phyloP scores from a whole-genome alignment of 2,797 vertebrate species.

The Darevskia nairensis region DNA sequence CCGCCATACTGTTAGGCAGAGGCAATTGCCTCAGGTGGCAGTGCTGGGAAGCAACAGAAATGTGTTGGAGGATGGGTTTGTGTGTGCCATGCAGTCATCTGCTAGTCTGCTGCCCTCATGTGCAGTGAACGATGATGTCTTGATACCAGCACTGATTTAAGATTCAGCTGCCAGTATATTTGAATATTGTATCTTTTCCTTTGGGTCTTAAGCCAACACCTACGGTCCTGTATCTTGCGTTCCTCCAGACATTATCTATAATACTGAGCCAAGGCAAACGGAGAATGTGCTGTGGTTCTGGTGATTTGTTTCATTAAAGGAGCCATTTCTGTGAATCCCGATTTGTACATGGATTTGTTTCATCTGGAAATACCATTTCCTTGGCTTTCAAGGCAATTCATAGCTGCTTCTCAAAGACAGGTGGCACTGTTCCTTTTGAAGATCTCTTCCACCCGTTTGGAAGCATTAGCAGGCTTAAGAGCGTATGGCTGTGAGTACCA shows the following conservation, averaged over 20 bases:
- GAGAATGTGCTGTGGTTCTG: background rate
- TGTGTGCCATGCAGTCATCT: too few species aligned
- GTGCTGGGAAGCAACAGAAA: too few species aligned
- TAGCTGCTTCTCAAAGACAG: background rate
- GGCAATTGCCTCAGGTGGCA: background rate
- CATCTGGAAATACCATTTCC: background rate
- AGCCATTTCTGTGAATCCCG: background rate
- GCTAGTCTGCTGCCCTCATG: too few species aligned
- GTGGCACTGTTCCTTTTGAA: background rate
- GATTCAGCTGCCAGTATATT: too few species aligned
- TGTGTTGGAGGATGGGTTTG: background rate
- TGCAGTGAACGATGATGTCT: too few species aligned
- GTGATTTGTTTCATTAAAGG: background rate
- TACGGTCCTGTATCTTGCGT: background rate
- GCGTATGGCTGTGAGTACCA: background rate
- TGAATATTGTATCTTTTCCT: background rate
- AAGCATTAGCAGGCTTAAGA: background rate
- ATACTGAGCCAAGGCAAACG: background rate
- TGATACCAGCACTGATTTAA: too few species aligned
- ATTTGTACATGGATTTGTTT: background rate
- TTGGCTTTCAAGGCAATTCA: background rate
- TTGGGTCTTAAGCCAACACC: background rate
- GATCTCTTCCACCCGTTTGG: background rate
- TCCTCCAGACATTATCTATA: background rate
- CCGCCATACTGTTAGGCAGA: background rate